Conservation (phyloP, 2,113 vertebrate species). For the Plecotus auritus region DNA sequence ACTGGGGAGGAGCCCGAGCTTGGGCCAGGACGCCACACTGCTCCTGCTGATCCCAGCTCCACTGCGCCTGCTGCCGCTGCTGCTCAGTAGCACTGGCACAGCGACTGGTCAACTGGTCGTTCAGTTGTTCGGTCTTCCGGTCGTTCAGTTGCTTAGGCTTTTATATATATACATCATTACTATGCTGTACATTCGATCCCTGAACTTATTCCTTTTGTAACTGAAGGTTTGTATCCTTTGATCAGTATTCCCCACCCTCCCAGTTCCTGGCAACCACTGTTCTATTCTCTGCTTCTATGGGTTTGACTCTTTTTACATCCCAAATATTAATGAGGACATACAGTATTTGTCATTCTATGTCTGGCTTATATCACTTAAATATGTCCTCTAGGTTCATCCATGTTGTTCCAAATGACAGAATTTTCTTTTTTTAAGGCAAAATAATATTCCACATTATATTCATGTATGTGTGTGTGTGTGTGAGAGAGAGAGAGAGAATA, state of each 20-base stretch:
- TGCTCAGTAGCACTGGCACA: too few relatives aligned
- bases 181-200: not conserved
- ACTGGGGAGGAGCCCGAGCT: too few relatives aligned
- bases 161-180: not conserved
- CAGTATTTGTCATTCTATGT: not conserved
- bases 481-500: too few relatives aligned
- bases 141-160: too few relatives aligned
- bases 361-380: not conserved
- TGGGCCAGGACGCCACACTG: too few relatives aligned
- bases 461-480: too few relatives aligned
- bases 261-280: not conserved
- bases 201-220: not conserved
- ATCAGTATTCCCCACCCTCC: accelerated
- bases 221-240: not conserved
- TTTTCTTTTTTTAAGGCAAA: not conserved
- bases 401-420: not conserved
- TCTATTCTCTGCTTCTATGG: not conserved
- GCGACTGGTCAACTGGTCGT: too few relatives aligned
- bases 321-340: not conserved
- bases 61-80: too few relatives aligned
- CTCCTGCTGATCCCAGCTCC: too few relatives aligned
- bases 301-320: not conserved
- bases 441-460: not conserved
- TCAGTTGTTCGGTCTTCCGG: too few relatives aligned
- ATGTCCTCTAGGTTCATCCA: not conserved